Base-by-base conservation (phyloP, 2,888 invertebrate species). In the Yponomeuta cagnagella region DNA sequence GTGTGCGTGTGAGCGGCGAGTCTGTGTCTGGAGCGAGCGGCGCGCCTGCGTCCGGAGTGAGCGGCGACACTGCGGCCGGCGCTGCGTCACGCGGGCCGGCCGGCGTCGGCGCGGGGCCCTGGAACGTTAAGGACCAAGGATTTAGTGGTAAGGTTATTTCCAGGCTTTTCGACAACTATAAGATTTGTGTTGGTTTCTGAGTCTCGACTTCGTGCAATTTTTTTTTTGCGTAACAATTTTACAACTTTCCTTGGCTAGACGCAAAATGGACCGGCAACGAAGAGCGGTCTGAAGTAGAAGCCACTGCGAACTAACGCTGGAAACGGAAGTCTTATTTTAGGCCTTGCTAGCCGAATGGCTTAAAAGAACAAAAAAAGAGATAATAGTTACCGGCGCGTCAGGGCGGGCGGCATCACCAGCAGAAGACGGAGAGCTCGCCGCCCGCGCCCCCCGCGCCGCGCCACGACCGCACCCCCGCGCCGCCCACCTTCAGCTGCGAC, bases 381-480 rank as follows among this genome's bases (percentile, higher is more conserved):
- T 33, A 15, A 15, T 58, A 12, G 15, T 58, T 58, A 58, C 52
- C 52, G 15, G 52, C 52, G 63, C 23, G 69, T 63, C 37, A 12
- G 31, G 69, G 70, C 70, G 70, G 65, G 52, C 63, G 71, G 71
- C 81, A 85, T 96, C 96, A 96, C 96, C 96, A 96, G 90, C 96
- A 96, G 90, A 95, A 96, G 74, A 96, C 96, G 79, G 96, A 95
- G 76, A 96, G 93, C 90, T 96, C 96, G 70, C 95, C 95, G 77
- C 95, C 89, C 80, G 90, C 94, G 84, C 95, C 94, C 77, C 94
- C 94, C 73, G 93, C 93, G 76, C 77, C 91, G 77, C 95, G 93
- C 96, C 96, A 96, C 77, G 95, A 94, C 72, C 95, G 95, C 83
- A 96, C 95, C 93, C 75, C 93, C 90, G 37, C 68, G 68, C 95